A percentile compares a stretch with the other conserved stretches of the same genome.
Conservation (phyloP, 1,140 invertebrate genomes). For the Drosophila burlai region DNA sequence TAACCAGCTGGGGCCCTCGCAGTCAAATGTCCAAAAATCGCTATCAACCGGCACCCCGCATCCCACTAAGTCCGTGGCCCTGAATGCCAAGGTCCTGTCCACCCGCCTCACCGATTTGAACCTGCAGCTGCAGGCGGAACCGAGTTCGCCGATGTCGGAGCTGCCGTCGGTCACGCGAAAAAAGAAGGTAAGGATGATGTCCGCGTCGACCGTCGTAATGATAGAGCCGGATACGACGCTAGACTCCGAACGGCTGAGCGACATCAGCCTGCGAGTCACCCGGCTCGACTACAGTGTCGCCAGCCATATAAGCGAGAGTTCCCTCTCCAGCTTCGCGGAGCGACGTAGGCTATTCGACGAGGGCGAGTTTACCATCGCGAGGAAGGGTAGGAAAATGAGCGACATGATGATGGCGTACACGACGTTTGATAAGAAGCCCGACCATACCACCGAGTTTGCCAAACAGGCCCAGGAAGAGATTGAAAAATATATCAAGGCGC, state of each 20-base stretch:
- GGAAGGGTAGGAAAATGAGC: slow-evolving; percentile 34
- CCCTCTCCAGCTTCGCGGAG: slow-evolving; percentile 27
- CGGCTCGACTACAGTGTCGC: not conserved
- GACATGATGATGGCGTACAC: slow-evolving; percentile 28
- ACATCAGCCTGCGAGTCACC: slow-evolving; percentile 2
- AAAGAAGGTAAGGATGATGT: not conserved
- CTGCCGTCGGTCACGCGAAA: not conserved
- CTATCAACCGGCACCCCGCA: slow-evolving; percentile 42
- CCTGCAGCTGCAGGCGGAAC: not conserved
- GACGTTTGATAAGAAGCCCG: not conserved
- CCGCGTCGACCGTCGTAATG: not conserved
- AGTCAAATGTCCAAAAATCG: not conserved
- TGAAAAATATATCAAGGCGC: slow-evolving; percentile 32
- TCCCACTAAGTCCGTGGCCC: slow-evolving; percentile 22
- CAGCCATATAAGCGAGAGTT: not conserved
- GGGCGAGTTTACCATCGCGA: slow-evolving; percentile 63
- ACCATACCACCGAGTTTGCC: not conserved
- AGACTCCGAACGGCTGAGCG: not conserved
- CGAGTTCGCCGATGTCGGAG: accelerated
- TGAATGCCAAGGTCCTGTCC: slow-evolving; percentile 13
- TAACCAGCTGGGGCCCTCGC: not conserved
- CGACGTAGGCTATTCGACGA: slow-evolving; percentile 25
- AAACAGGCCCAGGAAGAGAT: slow-evolving; percentile 20
- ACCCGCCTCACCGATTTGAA: not conserved
- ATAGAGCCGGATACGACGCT: not conserved